Evolutionary conservation across 2,113 vertebrate species (phyloP), one percentile per base, ranked within the genome.

Genomic region (Phaetusa simplex): DNA sequence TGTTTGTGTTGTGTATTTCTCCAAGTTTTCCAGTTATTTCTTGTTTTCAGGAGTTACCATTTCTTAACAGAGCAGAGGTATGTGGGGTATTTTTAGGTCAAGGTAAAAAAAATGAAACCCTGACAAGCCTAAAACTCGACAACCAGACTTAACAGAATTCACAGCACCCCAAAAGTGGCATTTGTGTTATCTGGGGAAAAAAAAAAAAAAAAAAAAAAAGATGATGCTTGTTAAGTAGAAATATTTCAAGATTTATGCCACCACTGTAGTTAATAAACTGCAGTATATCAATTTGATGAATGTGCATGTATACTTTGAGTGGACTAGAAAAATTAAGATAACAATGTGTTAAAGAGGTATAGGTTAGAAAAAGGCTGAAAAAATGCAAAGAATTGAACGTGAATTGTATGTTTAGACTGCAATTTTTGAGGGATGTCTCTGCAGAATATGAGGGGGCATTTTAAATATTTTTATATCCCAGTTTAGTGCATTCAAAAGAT

Each of bases 61-160:
- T 62, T 64, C 56, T 64, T 47, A 71, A n/a, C 2, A 1, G 27
- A 64, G 29, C 22, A 47, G 23, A 34, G 0, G 0, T 29, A n/a
- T 10, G 6, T 30, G 49, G 12, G 5, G 0, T 9, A 13, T 61
- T 85, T 72, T 59, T 79, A 73, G 45, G 32, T 58, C 58, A 50
- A 72, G 52, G 24, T n/a, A 72, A 34, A 73, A 23, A 67, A 73
- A 26, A n/a, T 47, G 38, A 92, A 40, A 26, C 26, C 16, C 29
- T 27, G 11, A 74, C 34, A 67, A 81, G 29, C 22, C 23, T 58
- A 29, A 65, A 83, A 45, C 23, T 59, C 65, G 24, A 22, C 20
- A 82, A 43, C 6, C 9, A 52, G 13, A 52, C 24, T 26, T 45
- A 78, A 45, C 12, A 70, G 36, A 70, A 77, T 34, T 64, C 19